Evolutionary conservation across 2,797 vertebrate species (phyloP).

Genomic region (Cyprinella venusta): DNA sequence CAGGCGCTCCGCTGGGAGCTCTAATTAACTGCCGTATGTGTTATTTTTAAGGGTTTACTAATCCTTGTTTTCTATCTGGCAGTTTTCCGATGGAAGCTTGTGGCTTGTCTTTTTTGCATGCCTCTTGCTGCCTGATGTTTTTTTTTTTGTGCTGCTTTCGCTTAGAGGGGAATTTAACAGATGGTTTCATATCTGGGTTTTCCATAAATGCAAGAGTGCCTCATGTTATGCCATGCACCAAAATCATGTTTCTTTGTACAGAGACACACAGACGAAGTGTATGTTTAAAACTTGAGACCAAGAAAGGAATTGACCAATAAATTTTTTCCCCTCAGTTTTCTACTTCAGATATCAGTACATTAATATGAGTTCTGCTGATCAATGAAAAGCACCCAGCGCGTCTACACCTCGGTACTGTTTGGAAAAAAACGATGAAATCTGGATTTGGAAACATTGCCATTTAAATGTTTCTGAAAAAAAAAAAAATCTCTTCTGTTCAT

Average conservation of each 20-base stretch:
- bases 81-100: constrained; percentile 70
- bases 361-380: background rate
- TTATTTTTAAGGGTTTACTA: constrained; percentile 78
- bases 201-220: constrained; percentile 11
- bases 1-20: constrained; percentile 73
- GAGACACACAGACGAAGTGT: background rate
- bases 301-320: background rate
- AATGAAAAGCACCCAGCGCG: background rate
- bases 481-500: background rate
- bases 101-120: constrained; percentile 62
- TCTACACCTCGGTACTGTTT: background rate
- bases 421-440: background rate
- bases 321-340: too few relatives aligned
- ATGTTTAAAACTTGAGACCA: background rate
- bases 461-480: background rate
- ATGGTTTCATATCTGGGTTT: constrained; percentile 23
- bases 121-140: constrained; percentile 53
- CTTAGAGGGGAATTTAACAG: constrained; percentile 35
- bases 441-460: background rate
- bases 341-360: background rate
- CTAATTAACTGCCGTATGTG: constrained; percentile 81
- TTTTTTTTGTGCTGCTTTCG: constrained; percentile 11
- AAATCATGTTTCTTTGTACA: background rate
- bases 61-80: constrained; percentile 73
- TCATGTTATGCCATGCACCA: constrained; percentile 20